These are phyloP conservation scores for Synchiropus splendidus DNA, from an alignment of 2,113 vertebrate species.

Conservation along the genomic window DNA sequence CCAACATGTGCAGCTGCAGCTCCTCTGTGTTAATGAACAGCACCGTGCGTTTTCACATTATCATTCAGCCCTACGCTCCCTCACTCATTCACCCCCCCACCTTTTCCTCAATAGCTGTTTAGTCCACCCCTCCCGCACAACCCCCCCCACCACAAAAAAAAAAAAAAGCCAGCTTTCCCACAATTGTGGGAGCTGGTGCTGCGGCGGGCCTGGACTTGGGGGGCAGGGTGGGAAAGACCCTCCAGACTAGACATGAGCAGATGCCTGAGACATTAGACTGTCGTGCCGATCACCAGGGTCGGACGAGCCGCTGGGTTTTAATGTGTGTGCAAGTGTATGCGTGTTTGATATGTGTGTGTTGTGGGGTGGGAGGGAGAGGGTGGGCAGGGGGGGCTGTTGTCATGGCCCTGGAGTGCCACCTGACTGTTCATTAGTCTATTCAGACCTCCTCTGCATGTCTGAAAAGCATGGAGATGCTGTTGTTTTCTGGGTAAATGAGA, in stretches of 20 bases:
- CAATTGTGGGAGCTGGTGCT: conserved; percentile 63
- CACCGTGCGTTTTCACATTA: conserved; percentile 59
- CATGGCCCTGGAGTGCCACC: conserved; percentile 53
- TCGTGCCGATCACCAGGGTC: conserved; percentile 58
- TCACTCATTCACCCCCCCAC: conserved; percentile 19
- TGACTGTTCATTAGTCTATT: conserved; percentile 66
- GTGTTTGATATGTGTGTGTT: conserved; percentile 53
- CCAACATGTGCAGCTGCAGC: conserved; percentile 63
- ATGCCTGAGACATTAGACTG: conserved; percentile 69
- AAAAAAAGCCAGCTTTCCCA: conserved; percentile 56
- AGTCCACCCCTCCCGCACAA: conserved; percentile 21
- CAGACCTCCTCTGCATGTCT: conserved; percentile 56
- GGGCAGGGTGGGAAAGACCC: conserved; percentile 67
- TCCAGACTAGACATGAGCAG: conserved; percentile 69
- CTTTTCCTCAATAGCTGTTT: conserved; percentile 47
- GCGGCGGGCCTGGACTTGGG: conserved; percentile 43
- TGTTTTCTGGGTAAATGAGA: conserved; percentile 33
- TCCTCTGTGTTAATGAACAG: conserved; percentile 65
- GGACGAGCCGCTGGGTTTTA: conserved; percentile 51
- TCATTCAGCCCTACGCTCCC: conserved; percentile 56
- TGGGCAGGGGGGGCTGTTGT: conserved; percentile 14
- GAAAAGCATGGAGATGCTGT: conserved; percentile 50
- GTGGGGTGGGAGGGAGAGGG: no score
- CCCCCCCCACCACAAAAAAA: conserved; percentile 15
- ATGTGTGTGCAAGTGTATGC: conserved; percentile 51